Base-by-base conservation (phyloP, 2,113 vertebrate species). In the Malurus melanocephalus region DNA sequence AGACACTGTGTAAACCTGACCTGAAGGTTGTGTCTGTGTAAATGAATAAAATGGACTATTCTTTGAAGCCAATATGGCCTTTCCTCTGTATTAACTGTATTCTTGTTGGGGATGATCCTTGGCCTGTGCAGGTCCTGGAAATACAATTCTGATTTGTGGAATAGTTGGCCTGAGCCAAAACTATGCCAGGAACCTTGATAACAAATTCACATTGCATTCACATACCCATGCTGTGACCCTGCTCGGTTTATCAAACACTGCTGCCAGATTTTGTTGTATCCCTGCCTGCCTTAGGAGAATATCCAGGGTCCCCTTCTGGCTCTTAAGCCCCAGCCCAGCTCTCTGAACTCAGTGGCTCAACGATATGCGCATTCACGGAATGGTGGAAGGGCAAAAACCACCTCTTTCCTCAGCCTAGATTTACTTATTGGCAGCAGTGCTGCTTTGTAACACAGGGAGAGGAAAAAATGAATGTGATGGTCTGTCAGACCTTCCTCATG, bases 191-290 rank as follows among this genome's bases (percentile, higher is more conserved):
- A 83, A 18, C 38, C 22, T 88, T 32, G 33, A 32, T 67, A 40
- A 43, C 16, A 46, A n/a, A 60, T 86, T 67, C 16, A 13, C 0
- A 0, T 35, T 43, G 7, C 9, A 10, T 14, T 61, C 0, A 0
- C 28, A 62, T 21, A 52, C 13, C 11, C 1, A 0, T 71, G 30
- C 68, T 78, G 22, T 53, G 46, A 42, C 15, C 6, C 45, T 79
- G 24, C 11, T 64, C 33, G 76, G 21, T 3, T 72, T 22, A 43
- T 28, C 33, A 28, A 26, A 46, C 17, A 80, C 30, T 30, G 27
- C 53, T 75, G 23, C 13, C 72, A 73, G n/a, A 62, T 83, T 78
- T 82, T 6, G 11, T 27, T 80, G 12, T 42, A 67, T n/a, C 32
- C 35, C 27, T 52, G 22, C 43, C 53, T 79, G 24, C 61, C 23